These are phyloP conservation scores for Mythimna vitellina DNA, from an alignment of 2,888 invertebrate species.

Conservation along the genomic window DNA sequence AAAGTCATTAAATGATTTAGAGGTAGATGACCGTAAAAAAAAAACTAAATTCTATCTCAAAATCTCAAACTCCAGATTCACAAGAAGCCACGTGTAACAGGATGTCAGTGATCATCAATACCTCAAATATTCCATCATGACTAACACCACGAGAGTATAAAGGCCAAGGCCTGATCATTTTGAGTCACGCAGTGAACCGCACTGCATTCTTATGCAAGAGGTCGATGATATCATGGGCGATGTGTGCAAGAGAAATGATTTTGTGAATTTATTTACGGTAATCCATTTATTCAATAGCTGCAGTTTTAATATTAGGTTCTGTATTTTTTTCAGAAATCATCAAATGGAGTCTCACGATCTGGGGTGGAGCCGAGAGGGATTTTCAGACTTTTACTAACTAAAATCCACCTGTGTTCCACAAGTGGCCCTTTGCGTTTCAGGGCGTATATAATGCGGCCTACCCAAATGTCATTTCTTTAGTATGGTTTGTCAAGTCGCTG, in stretches of 20 bases:
- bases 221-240: slow-evolving; percentile 32
- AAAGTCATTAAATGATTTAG: no score
- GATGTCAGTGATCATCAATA: slow-evolving; percentile 28
- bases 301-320: neutral
- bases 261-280: neutral
- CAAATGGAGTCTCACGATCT: no score
- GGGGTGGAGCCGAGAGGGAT: no score
- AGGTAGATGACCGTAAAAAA: no score
- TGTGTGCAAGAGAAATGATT: slow-evolving; percentile 1
- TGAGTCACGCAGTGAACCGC: slow-evolving; percentile 54
- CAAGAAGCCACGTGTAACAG: slow-evolving; percentile 7
- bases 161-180: slow-evolving; percentile 54
- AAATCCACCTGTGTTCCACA: no score
- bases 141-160: slow-evolving; percentile 32
- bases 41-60: neutral
- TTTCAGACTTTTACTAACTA: no score
- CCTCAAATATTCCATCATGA: slow-evolving; percentile 41
- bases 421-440: no score
- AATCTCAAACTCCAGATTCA: no score
- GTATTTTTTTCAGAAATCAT: no score
- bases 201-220: slow-evolving; percentile 30
- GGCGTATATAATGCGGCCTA: no score
- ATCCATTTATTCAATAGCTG: neutral
- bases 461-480: no score
- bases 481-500: no score